Percentiles rank a stretch among this genome's conserved stretches.
Conservation (phyloP, 1,140 invertebrate genomes). For the Acromyrmex heyeri region DNA sequence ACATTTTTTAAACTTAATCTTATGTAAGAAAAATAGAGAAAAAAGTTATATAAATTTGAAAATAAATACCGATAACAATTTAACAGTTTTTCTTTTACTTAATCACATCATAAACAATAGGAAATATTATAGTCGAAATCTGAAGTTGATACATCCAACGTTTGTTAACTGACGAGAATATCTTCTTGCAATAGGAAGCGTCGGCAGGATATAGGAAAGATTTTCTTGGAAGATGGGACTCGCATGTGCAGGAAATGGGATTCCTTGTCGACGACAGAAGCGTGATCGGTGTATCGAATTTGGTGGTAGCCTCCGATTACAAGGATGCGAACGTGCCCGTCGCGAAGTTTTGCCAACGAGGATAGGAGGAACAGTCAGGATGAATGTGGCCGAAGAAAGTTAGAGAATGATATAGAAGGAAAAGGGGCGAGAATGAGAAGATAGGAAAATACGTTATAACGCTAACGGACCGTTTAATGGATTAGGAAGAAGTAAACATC, state of each 20-base stretch:
- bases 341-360: constrained; percentile 27
- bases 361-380: background rate
- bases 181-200: constrained; percentile 5
- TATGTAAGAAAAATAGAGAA: background rate
- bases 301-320: constrained; percentile 54
- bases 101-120: background rate
- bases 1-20: background rate
- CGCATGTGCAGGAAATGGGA: constrained; percentile 63
- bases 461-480: constrained; percentile 56
- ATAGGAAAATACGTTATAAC: constrained; percentile 38
- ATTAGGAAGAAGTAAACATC: constrained; percentile 58
- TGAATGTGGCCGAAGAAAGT: constrained; percentile 34
- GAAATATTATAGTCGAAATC: background rate
- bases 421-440: background rate
- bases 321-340: constrained; percentile 57
- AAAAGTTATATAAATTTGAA: background rate
- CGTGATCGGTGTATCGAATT: constrained; percentile 67
- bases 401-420: background rate
- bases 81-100: too few species aligned
- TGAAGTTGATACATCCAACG: background rate
- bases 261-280: constrained; percentile 62
- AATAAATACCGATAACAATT: background rate
- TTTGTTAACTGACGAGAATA: constrained; percentile 39
- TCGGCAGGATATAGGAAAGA: constrained; percentile 58
- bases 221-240: constrained; percentile 50